Base-by-base conservation (phyloP, 1,140 invertebrate genomes). In the Drosophila willistoni region DNA sequence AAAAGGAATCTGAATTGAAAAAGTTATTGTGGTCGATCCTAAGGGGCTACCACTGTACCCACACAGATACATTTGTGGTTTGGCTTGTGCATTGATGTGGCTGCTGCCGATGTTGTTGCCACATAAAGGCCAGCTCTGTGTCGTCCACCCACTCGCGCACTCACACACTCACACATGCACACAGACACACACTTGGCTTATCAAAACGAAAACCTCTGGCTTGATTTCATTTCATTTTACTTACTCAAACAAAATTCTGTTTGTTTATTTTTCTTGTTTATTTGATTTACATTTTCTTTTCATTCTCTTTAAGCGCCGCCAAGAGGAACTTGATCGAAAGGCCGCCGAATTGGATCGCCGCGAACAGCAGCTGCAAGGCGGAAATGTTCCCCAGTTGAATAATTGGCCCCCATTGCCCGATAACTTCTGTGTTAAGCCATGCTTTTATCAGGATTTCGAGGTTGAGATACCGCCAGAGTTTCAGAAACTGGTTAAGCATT, bases 391-490 rank as follows among this genome's bases (percentile, higher is more conserved):
- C 93, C 94, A 97, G 76, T 94, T 96, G 89, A 99, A 99, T 92
- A 99, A 99, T 93, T 99, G 98, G 98, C 99, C 99, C 3, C 99
- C 99, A 12, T 92, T 99, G 65, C 98, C 99, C 5, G 95, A 96
- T 36, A 96, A 96, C 77, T 98, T 96, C 79, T 98, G 97, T 85
- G 94, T 99, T 60, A 97, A 99, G 90, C 98, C 99, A 1, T 99
- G 99, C 93, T 99, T 99, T 93, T 99, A 99, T 93, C 98, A 99
- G 94, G 99, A 99, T 92, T 99, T 99, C 76, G 97, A 98, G 93
- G 96, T 99, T n/a, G 99, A 99, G 92, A 99, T 99, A 93, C 98
- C 98, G 17, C 93, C 97, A 57, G 98, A 99, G 92, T 99, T 99
- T 93, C 98, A 99, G 92, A 96, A 96, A 91, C 95, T 99, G 77